Base-by-base conservation (phyloP, 2,113 vertebrate species). In the Oceanites oceanicus region DNA sequence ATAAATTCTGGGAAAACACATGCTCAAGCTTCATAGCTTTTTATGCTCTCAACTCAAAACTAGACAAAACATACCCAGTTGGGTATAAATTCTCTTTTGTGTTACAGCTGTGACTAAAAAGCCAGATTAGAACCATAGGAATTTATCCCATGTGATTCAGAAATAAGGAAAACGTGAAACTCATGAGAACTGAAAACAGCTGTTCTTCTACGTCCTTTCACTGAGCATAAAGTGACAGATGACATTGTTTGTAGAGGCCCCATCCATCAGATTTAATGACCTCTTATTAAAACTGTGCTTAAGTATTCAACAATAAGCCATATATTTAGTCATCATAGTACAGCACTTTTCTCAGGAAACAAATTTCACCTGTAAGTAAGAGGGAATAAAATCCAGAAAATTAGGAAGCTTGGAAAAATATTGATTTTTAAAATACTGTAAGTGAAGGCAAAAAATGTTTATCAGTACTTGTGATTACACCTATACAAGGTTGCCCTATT, bases 141-240 rank as follows among this genome's bases (percentile, higher is more conserved):
- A 86, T 83, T 92, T 93, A 59, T 73, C 67, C 23, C 42, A 62
- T 47, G 53, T 93, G 67, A 95, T 80, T 53, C 38, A 71, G 63
- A 92, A 96, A 86, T 30, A 58, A 86, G 42, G 34, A 94, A 92
- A 95, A 80, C 0, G 15, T 80, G 59, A 88, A 88, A 84, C 50
- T 88, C 85, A 79, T 67, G 86, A 44, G 77, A 96, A 94, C 67
- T 77, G 78, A 95, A 94, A 86, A 9, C 75, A 94, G 63, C 55
- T 73, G 58, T 70, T 81, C 40, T 53, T 71, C 53, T 82, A 11
- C 55, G 94, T 88, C 50, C 45, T 68, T 74, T 90, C 74, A 34
- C 11, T 80, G 29, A 77, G 20, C 1, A 0, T 1, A n/a, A 52
- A 91, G 50, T 80, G 90, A 83, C 75, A 97, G 75, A 65, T 73